A percentile compares a stretch with the other conserved stretches of the same genome.
Evolutionary conservation across 2,113 vertebrate genomes (phyloP).

Genomic region (Atractosteus spatula): DNA sequence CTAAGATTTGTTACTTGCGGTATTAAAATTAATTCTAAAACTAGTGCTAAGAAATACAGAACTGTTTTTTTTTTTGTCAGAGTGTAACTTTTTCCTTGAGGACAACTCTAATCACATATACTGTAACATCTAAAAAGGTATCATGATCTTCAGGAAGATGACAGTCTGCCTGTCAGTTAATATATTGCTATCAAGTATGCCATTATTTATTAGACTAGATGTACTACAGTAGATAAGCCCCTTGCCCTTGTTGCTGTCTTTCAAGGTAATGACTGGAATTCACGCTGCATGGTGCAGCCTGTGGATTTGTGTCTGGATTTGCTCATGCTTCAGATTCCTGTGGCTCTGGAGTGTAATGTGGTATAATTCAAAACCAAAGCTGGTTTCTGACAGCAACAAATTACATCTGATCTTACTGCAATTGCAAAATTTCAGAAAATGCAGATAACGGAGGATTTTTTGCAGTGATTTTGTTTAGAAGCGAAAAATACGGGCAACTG

Average conservation of each 20-base stretch:
- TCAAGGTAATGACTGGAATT: slow-evolving; percentile 58
- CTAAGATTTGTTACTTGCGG: slow-evolving; percentile 31
- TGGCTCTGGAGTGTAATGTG: slow-evolving; percentile 32
- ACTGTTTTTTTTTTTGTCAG: slow-evolving; percentile 32
- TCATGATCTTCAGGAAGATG: slow-evolving; percentile 45
- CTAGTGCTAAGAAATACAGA: not conserved
- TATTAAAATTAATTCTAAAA: not conserved
- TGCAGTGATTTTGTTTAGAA: no score
- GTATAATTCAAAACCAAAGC: slow-evolving; percentile 27
- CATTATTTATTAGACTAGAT: slow-evolving; percentile 61
- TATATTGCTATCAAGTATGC: slow-evolving; percentile 49
- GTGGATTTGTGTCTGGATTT: slow-evolving; percentile 27
- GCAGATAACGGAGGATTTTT: slow-evolving; percentile 14
- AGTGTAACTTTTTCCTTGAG: slow-evolving; percentile 5
- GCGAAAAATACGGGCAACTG: no score
- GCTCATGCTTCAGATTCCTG: slow-evolving; percentile 18
- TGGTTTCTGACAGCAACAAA: slow-evolving; percentile 23
- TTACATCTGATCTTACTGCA: slow-evolving; percentile 27
- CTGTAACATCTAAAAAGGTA: slow-evolving; percentile 28
- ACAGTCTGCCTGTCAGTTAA: slow-evolving; percentile 41
- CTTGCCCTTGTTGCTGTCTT: slow-evolving; percentile 53
- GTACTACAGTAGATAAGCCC: slow-evolving; percentile 51
- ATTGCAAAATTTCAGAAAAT: slow-evolving; percentile 16
- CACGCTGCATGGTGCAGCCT: slow-evolving; percentile 35
- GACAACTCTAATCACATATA: slow-evolving; percentile 18